Evolutionary conservation across 2,888 invertebrate species (phyloP).

Genomic region (Cerastoderma edule): DNA sequence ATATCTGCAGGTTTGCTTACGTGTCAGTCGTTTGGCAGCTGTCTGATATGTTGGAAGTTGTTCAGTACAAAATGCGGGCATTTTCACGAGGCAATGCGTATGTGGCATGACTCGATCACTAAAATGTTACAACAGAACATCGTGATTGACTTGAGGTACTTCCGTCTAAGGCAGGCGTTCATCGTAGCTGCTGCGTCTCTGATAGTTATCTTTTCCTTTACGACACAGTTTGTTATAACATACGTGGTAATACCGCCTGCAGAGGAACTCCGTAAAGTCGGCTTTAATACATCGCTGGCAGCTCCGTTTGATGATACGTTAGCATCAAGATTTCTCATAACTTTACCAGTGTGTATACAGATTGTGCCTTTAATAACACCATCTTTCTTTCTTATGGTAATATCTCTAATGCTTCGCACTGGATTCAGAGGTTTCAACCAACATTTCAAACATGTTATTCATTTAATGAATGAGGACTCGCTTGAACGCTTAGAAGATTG

Average conservation of each 20-base stretch:
- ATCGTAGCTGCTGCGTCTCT: not conserved
- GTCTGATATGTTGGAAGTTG: not conserved
- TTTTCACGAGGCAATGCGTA: not conserved
- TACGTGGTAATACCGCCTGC: not conserved
- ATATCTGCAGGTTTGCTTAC: not conserved
- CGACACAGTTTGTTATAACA: not conserved
- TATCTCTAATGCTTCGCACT: conserved; percentile 5
- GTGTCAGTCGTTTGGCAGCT: conserved; percentile 2
- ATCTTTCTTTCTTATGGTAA: conserved; percentile 5
- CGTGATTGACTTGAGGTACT: not conserved
- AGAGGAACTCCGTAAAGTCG: not conserved
- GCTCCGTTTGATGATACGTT: not conserved
- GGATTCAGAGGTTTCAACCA: not conserved
- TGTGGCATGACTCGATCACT: not conserved
- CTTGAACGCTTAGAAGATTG: not conserved
- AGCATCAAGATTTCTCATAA: not conserved
- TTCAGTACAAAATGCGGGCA: conserved; percentile 9
- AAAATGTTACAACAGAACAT: conserved; percentile 7
- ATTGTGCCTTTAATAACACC: conserved; percentile 1
- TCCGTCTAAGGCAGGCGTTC: not conserved
- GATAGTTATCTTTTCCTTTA: not conserved
- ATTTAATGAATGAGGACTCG: too few species aligned
- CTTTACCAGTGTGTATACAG: not conserved
- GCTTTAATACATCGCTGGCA: not conserved
- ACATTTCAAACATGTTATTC: conserved; percentile 1